These are phyloP conservation scores for Chitala chitala DNA, from an alignment of 2,113 vertebrate genomes.

Conservation along the genomic window DNA sequence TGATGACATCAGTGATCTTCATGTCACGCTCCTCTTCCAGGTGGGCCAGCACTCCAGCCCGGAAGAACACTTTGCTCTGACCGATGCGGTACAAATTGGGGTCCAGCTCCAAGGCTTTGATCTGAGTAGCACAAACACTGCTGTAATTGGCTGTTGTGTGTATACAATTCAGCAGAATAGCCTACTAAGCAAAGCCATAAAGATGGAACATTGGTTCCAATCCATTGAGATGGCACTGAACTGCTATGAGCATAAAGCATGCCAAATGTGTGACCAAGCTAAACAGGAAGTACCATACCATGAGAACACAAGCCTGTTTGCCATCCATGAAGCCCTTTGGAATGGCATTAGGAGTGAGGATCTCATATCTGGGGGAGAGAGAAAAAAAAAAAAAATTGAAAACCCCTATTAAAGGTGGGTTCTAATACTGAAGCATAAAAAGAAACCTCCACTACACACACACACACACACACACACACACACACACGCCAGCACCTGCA, in stretches of 20 bases:
- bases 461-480: no score
- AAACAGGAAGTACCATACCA: constrained; percentile 67
- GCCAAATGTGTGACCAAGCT: no score
- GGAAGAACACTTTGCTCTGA: constrained; percentile 86
- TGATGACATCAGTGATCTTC: constrained; percentile 85
- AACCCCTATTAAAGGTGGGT: no score
- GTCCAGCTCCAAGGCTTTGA: constrained; percentile 80
- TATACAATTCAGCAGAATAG: background rate
- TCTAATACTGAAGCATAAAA: no score
- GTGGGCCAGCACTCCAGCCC: constrained; percentile 80
- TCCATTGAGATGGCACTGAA: background rate
- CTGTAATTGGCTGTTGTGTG: background rate
- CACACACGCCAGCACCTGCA: background rate
- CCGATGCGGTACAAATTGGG: constrained; percentile 80
- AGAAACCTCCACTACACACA: no score
- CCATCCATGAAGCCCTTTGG: constrained; percentile 99
- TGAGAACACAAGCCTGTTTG: constrained; percentile 92
- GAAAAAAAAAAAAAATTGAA: background rate
- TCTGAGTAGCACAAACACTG: constrained; percentile 46
- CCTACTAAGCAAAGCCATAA: background rate
- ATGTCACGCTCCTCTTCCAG: constrained; percentile 81
- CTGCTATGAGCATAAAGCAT: no score
- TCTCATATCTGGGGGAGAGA: constrained; percentile 77
- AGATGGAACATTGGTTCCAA: background rate
- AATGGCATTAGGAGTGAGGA: constrained; percentile 92